Conservation (phyloP, 2,797 vertebrate species). For the Melanotaenia maccullochi region DNA sequence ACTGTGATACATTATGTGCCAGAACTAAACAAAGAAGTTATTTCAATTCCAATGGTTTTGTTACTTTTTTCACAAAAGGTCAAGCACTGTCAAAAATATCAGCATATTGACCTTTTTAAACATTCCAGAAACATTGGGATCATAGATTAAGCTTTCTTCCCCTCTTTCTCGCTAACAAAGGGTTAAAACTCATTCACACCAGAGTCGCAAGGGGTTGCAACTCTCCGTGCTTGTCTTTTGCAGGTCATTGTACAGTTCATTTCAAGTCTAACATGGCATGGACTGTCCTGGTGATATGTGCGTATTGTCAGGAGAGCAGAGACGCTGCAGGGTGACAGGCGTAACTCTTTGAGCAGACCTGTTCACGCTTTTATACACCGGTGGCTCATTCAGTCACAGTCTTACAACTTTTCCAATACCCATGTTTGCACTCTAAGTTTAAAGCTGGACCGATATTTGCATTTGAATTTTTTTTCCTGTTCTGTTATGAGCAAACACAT, state of each 20-base stretch:
- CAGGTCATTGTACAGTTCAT: conserved; percentile 81
- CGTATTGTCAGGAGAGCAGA: conserved; percentile 68
- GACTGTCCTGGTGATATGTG: conserved; percentile 65
- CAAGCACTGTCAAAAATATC: conserved; percentile 88
- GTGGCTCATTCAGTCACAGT: conserved; percentile 31
- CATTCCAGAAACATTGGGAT: conserved; percentile 87
- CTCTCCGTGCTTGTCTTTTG: conserved; percentile 78
- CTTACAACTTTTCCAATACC: neutral
- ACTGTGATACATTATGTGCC: conserved; percentile 87
- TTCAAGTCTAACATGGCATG: conserved; percentile 74
- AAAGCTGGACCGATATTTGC: neutral
- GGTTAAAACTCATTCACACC: conserved; percentile 83
- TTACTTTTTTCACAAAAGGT: conserved; percentile 88
- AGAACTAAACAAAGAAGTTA: conserved; percentile 89
- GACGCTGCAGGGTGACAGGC: conserved; percentile 49
- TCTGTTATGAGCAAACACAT: neutral
- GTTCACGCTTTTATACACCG: conserved; percentile 26
- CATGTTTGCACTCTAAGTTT: neutral
- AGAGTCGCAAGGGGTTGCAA: conserved; percentile 68
- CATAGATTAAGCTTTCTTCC: conserved; percentile 83
- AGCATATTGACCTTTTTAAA: conserved; percentile 91
- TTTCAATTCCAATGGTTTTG: conserved; percentile 89
- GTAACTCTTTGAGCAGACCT: conserved; percentile 40
- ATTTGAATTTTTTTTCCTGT: neutral
- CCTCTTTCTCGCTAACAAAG: conserved; percentile 70